Percentiles rank a stretch among this genome's conserved stretches.
Conservation (phyloP, 2,113 vertebrate genomes). For the Camelus dromedarius region DNA sequence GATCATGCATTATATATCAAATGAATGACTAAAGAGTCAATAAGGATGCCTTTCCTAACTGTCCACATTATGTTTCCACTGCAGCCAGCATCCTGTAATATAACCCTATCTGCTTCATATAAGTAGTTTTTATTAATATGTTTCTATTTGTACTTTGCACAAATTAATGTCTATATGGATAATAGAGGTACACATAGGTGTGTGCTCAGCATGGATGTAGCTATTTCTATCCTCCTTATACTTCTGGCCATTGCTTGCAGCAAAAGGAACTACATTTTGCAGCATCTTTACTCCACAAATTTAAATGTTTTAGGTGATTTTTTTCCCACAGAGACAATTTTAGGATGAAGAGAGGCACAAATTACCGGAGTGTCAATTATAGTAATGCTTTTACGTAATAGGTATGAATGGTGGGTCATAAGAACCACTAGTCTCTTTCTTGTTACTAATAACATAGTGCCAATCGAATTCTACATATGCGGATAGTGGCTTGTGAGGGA, state of each 20-base stretch:
- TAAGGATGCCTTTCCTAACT: neutral
- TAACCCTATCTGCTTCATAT: neutral
- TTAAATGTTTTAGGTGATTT: slow-evolving; percentile 16
- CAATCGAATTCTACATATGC: neutral
- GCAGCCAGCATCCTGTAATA: neutral
- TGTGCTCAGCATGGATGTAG: neutral
- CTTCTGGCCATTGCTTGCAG: neutral
- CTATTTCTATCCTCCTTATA: neutral
- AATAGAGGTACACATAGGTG: neutral
- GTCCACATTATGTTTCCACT: neutral
- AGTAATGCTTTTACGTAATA: slow-evolving; percentile 30
- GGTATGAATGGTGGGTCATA: neutral
- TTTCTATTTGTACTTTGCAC: neutral
- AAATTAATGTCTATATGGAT: neutral
- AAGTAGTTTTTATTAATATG: neutral
- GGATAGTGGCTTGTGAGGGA: neutral
- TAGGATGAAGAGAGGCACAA: neutral
- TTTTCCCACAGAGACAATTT: slow-evolving; percentile 22
- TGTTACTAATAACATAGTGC: neutral
- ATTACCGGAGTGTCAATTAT: slow-evolving; percentile 17
- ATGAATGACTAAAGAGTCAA: neutral
- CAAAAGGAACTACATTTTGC: neutral
- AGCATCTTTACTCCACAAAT: neutral
- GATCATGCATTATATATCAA: neutral
- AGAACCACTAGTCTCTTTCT: neutral